These are phyloP conservation scores for Eublepharis macularius DNA, from an alignment of 2,113 vertebrate genomes.

Conservation along the genomic window DNA sequence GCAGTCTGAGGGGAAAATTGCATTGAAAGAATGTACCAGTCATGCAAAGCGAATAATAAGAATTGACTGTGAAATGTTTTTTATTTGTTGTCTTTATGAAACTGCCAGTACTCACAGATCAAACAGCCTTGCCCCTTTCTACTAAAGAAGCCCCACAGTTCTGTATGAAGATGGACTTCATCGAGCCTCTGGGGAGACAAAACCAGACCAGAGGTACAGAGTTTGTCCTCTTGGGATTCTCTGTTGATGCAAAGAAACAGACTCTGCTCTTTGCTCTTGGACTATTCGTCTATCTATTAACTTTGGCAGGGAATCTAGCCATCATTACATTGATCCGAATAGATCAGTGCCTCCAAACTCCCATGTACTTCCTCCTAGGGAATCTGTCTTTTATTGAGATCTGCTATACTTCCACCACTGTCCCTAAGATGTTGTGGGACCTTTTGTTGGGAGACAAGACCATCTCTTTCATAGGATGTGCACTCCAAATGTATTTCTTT, in stretches of 20 bases:
- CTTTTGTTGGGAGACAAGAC: conserved; percentile 22
- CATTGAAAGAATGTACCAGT: background rate
- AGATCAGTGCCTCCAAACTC: conserved; percentile 23
- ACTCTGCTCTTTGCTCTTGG: conserved; percentile 20
- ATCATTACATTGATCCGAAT: conserved; percentile 32
- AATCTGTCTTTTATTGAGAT: conserved; percentile 46
- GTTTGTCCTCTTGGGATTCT: conserved; percentile 35
- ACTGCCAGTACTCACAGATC: background rate
- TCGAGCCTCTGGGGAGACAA: background rate
- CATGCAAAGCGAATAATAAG: background rate
- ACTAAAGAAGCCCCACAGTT: background rate
- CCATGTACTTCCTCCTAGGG: conserved; percentile 49
- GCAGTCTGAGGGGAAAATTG: background rate
- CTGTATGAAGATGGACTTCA: background rate
- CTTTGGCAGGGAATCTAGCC: conserved; percentile 33
- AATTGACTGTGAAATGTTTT: background rate
- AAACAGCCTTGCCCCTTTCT: background rate
- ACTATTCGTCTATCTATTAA: conserved; percentile 31
- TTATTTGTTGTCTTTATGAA: background rate
- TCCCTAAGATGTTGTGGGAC: conserved; percentile 38
- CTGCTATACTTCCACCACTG: conserved; percentile 24
- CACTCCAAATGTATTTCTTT: conserved; percentile 36
- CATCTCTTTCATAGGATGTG: conserved; percentile 41
- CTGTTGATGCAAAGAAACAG: conserved; percentile 3
- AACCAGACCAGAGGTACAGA: conserved; percentile 13